Evolutionary conservation across 1,140 invertebrate species (phyloP), one percentile per base, ranked within the genome.

Genomic region (Akabosia matsudoensis): DNA sequence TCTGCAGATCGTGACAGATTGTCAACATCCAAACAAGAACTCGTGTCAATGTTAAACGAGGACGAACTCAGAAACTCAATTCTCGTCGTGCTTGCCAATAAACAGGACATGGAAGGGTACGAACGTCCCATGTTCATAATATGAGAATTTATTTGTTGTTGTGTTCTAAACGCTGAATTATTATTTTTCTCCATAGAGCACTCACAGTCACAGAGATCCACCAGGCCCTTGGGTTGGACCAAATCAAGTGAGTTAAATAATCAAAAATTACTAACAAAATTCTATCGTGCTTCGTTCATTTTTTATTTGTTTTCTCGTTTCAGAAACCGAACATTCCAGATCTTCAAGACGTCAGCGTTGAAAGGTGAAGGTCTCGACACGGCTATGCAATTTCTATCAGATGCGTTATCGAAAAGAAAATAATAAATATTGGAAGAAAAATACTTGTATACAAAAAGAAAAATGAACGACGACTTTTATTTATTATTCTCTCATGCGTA

Each of bases 41-140:
- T 99, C 72, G 89, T 97, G 76, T 94, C 95, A 82, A 99, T 99
- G 97, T 88, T 98, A 84, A 91, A 95, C 87, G 98, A 99, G 87
- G 97, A 99, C 84, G 98, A 99, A 85, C 86, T 99, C 83, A 92
- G 94, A 82, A 95, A 94, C 81, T 94, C 97, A 73, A 92, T 98
- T 83, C 87, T 99, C 76, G 93, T 98, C 34, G 96, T 99, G 45
- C 86, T 99, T 83, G 97, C 97, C n/a, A 99, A 99, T 85, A 99
- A 99, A 88, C 98, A 99, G 86, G 97, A 99, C 84, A 97, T 99
- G 88, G 92, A 96, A 73, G 96, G 96, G n/a, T n/a, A n/a, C n/a
- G n/a, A n/a, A n/a, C n/a, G n/a, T n/a, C n/a, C n/a, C 13, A 22
- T n/a, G n/a, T 10, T 67, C n/a, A 73, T 34, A 33, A 34, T 73